Evolutionary conservation across 2,888 invertebrate genomes (phyloP), one percentile per base, ranked within the genome.

Genomic region (Orthonychiurus folsomi): DNA sequence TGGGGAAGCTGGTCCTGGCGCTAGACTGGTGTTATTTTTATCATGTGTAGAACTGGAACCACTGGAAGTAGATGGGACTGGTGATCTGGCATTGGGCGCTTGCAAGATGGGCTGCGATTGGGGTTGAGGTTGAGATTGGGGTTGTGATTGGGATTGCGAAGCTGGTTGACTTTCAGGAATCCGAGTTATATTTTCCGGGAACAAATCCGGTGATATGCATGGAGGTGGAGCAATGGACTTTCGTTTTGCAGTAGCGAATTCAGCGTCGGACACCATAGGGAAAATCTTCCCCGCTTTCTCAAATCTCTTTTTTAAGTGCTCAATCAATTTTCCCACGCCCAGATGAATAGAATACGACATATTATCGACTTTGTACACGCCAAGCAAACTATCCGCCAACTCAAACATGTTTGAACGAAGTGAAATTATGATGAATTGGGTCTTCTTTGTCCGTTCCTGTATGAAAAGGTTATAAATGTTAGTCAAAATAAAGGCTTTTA

Each of bases 401-500:
- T 99, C 96, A 76, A 96, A 99, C 97, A 99, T 99, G 76, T 97
- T 93, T 68, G 93, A 89, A 0, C 97, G 83, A 48, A 97, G 82
- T 0, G 97, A 96, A 67, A 99, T 96, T 69, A 99, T 93, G 67
- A 99, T 92, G 75, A 99, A 99, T 77, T 99, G 99, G 0, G 97
- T 95, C 78, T 97, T 95, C 77, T 88, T 91, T 0, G 96, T 95
- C 37, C 94, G 83, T 74, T 95, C 93, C 89, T 91, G 73, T n/a
- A n/a, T n/a, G n/a, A 26, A 62, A 67, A 27, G 12, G 12, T 47
- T 47, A 12, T 23, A 27, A 60, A 59, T 37, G 15, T 9, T 37
- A 37, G 15, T 37, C 37, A 37, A 37, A 37, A 52, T 20, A 52
- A 3, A 52, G 12, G 48, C 48, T 47, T 18, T 47, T 47, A 12